A percentile compares a stretch with the other conserved stretches of the same genome.
Evolutionary conservation across 1,140 invertebrate genomes (phyloP).

Genomic region (Drosophila grimshawi): DNA sequence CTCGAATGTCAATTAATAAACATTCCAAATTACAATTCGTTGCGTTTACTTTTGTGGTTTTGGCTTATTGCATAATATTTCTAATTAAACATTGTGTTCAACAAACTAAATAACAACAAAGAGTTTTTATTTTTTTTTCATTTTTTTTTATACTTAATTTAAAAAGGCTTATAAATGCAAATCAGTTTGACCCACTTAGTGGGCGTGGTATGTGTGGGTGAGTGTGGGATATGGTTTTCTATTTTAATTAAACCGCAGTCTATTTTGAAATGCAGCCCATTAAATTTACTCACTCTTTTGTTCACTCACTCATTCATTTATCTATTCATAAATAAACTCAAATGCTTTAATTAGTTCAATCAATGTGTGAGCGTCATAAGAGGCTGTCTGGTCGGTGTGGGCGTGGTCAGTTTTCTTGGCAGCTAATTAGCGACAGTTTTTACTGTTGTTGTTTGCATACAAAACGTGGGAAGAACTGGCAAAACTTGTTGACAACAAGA

Average conservation of each 20-base stretch:
- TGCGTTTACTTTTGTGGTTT: conserved; percentile 60
- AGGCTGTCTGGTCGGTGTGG: conserved; percentile 22
- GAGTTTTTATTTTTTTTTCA: no score
- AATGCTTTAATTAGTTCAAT: conserved; percentile 49
- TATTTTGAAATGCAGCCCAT: not conserved
- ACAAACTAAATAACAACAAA: conserved; percentile 47
- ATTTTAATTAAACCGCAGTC: conserved; percentile 57
- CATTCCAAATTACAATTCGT: conserved; percentile 60
- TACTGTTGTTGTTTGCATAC: conserved; percentile 37
- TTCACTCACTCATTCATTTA: no score
- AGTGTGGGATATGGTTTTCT: not conserved
- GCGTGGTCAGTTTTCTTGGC: conserved; percentile 44
- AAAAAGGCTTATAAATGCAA: conserved; percentile 57
- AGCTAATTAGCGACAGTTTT: conserved; percentile 65
- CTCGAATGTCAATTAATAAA: conserved; percentile 58
- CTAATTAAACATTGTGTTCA: conserved; percentile 63
- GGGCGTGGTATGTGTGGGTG: conserved; percentile 24
- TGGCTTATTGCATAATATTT: conserved; percentile 37
- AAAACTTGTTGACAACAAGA: not conserved
- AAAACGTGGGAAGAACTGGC: conserved; percentile 45
- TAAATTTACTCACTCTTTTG: conserved; percentile 6
- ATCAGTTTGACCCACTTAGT: conserved; percentile 10
- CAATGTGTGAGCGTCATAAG: not conserved
- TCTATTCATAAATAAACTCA: conserved; percentile 6
- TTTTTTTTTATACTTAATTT: conserved; percentile 8